Evolutionary conservation across 1,140 invertebrate species (phyloP).

Genomic region (Bombus superbus): DNA sequence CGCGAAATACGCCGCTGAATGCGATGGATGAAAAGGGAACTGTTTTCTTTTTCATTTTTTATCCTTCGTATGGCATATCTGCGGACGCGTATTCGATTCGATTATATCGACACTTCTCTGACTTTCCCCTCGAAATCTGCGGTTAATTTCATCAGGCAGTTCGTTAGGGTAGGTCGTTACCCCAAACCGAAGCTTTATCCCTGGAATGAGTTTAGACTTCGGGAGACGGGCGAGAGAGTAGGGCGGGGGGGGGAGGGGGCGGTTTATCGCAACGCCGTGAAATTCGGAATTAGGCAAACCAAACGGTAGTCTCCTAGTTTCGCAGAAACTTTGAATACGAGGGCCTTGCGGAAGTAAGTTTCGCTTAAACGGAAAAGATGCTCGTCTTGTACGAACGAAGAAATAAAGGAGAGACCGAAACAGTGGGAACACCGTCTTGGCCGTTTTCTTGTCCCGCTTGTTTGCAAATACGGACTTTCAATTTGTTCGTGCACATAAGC

Average conservation of each 20-base stretch:
- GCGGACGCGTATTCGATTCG: background rate
- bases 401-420: background rate
- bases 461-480: constrained; percentile 7
- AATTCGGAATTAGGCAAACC: background rate
- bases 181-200: background rate
- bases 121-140: background rate
- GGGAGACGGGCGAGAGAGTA: background rate
- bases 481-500: constrained; percentile 26
- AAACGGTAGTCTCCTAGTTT: background rate
- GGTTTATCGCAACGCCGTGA: constrained; percentile 6
- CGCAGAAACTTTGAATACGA: constrained; percentile 14
- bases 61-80: background rate
- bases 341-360: background rate
- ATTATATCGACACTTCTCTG: constrained; percentile 2
- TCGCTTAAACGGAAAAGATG: background rate
- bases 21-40: constrained; percentile 11
- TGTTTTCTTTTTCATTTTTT: background rate
- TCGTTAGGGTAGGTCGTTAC: background rate
- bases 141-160: background rate
- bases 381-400: background rate
- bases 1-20: background rate
- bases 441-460: constrained; percentile 9
- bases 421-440: background rate
- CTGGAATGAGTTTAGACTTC: constrained; percentile 3
- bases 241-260: too few species aligned